Evolutionary conservation across 2,113 vertebrate species (phyloP).

Genomic region (Chelonoidis abingdonii): DNA sequence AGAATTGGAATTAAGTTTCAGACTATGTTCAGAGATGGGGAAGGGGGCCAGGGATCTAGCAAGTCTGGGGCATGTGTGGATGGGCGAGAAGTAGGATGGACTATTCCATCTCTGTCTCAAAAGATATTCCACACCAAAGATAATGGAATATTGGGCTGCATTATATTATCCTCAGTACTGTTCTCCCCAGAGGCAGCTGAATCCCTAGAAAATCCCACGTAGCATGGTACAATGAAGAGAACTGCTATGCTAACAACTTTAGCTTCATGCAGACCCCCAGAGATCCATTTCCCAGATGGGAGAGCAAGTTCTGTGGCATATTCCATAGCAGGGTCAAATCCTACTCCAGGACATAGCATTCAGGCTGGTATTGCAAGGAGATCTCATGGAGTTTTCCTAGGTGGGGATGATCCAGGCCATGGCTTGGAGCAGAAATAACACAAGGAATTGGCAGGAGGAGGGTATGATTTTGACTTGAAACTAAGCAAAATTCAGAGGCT

Average conservation of each 20-base stretch:
- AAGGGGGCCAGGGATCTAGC: background rate
- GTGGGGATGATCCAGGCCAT: background rate
- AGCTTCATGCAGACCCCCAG: too few relatives aligned
- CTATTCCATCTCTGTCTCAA: background rate
- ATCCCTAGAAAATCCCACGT: background rate
- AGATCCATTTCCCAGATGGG: background rate
- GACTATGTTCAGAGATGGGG: background rate
- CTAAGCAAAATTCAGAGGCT: background rate
- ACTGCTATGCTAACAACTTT: too few relatives aligned
- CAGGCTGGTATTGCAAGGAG: background rate
- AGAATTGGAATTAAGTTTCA: background rate
- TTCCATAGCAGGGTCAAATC: background rate
- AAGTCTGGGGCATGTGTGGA: background rate
- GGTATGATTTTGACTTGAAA: background rate
- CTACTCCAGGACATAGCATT: background rate
- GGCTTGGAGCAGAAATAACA: background rate
- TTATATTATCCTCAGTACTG: background rate
- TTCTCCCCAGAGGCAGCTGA: background rate
- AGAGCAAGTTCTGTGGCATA: background rate
- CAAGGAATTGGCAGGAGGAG: background rate
- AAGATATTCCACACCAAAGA: background rate
- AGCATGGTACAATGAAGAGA: background rate
- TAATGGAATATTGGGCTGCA: too few relatives aligned
- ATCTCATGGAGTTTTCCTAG: background rate
- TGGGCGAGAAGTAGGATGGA: background rate